phyloP scores from a whole-genome alignment of 1,140 invertebrate genomes.

The Papilio machaon region DNA sequence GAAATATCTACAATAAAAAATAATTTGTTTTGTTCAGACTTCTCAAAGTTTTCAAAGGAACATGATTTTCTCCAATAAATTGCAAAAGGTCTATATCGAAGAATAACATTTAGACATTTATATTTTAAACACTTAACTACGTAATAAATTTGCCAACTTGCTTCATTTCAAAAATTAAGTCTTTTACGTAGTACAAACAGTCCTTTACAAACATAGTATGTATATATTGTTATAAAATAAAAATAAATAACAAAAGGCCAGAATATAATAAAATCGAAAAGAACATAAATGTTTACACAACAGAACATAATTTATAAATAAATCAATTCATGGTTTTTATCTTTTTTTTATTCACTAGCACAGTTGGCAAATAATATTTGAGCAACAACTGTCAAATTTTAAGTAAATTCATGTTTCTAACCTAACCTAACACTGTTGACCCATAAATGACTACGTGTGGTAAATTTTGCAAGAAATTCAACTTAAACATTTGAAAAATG shows the following conservation, averaged over 20 bases:
- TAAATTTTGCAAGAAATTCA: too few relatives aligned
- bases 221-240: too few relatives aligned
- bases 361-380: not conserved
- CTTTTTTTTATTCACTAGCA: not conserved
- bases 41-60: not conserved
- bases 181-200: not conserved
- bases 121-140: conserved; percentile 6
- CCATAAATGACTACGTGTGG: too few relatives aligned
- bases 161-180: not conserved
- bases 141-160: conserved; percentile 30
- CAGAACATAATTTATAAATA: too few relatives aligned
- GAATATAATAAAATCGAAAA: not conserved
- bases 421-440: too few relatives aligned
- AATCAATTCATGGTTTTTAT: not conserved
- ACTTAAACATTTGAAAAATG: too few relatives aligned
- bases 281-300: too few relatives aligned
- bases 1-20: conserved; percentile 24
- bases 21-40: not conserved
- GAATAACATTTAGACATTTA: conserved; percentile 33
- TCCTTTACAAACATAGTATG: too few relatives aligned
- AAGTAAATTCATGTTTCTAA: not conserved
- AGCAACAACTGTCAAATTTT: not conserved
- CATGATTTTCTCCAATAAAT: conserved; percentile 28
- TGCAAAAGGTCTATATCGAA: conserved; percentile 36
- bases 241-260: too few relatives aligned